Percentiles rank a stretch among this genome's conserved stretches.
Conservation (phyloP, 2,888 invertebrate species). For the Hemaris fuciformis region DNA sequence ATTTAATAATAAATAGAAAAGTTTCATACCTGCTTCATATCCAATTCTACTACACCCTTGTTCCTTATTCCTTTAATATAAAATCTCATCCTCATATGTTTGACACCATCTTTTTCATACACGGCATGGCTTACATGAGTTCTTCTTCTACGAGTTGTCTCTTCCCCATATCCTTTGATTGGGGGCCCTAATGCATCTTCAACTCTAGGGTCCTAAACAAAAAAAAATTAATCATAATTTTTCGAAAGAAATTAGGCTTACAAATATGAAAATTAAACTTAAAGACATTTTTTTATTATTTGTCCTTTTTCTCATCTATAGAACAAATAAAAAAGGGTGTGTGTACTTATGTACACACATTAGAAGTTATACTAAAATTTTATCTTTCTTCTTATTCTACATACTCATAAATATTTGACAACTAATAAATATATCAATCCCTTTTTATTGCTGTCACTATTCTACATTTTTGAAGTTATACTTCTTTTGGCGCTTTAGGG, state of each 20-base stretch:
- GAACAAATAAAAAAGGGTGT: no score
- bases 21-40: conserved; percentile 90
- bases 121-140: conserved; percentile 91
- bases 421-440: no score
- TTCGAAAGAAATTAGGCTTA: not conserved
- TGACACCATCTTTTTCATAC: conserved; percentile 88
- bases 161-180: conserved; percentile 94
- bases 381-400: no score
- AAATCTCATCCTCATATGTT: conserved; percentile 94
- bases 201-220: conserved; percentile 84
- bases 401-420: no score
- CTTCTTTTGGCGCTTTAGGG: no score
- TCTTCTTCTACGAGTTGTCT: conserved; percentile 89
- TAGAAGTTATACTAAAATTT: no score
- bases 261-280: no score
- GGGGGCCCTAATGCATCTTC: conserved; percentile 93
- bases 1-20: not conserved
- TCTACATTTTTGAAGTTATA: no score
- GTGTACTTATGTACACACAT: no score
- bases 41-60: conserved; percentile 92
- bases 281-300: no score
- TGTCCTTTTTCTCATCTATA: no score
- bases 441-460: no score
- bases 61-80: conserved; percentile 92
- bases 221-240: not conserved